Evolutionary conservation across 2,113 vertebrate species (phyloP).

Genomic region (Microcebus lehilahytsara): DNA sequence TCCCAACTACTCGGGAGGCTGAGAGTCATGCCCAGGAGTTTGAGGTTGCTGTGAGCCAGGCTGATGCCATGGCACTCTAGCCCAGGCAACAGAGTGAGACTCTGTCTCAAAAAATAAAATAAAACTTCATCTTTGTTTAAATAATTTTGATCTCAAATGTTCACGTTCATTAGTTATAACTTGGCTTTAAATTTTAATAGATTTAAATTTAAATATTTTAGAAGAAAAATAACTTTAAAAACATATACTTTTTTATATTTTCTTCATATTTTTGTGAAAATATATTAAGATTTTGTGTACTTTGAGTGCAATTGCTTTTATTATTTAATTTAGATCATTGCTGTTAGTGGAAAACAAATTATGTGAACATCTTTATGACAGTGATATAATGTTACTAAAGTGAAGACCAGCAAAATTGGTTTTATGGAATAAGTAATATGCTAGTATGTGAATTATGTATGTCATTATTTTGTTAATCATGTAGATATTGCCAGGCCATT

Average conservation of each 20-base stretch:
- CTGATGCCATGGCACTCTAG: no score
- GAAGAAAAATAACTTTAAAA: neutral
- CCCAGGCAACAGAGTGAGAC: no score
- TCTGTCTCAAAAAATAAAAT: no score
- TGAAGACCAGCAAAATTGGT: neutral
- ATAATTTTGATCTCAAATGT: neutral
- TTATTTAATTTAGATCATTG: slow-evolving; percentile 34
- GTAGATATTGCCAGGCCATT: neutral
- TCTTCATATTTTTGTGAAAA: slow-evolving; percentile 6
- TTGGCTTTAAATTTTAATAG: neutral
- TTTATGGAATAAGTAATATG: neutral
- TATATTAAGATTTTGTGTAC: neutral
- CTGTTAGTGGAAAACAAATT: neutral
- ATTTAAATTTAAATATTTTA: neutral
- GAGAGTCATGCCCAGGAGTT: no score
- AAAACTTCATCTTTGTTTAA: neutral
- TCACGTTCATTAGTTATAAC: neutral
- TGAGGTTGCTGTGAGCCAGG: no score
- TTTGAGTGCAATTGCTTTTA: neutral
- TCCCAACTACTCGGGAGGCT: no score
- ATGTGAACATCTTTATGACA: neutral
- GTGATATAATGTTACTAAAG: neutral
- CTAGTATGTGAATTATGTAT: neutral
- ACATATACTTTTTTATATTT: neutral
- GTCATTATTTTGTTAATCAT: neutral